These are phyloP conservation scores for Bemisia tabaci DNA, from an alignment of 1,140 invertebrate genomes.

Conservation along the genomic window DNA sequence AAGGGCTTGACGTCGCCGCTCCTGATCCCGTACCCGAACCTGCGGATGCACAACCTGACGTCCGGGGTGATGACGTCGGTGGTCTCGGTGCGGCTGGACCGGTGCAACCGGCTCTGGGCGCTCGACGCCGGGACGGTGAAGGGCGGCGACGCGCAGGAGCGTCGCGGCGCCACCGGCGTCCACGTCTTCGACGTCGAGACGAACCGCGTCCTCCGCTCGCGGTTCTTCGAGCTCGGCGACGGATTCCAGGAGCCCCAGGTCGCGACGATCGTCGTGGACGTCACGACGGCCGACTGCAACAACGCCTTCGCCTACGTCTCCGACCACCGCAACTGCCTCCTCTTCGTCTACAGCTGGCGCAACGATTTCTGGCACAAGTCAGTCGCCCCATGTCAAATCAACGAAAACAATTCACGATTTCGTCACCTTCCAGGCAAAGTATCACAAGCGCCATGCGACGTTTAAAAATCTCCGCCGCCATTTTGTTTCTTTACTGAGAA, in stretches of 20 bases:
- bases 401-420: too few relatives aligned
- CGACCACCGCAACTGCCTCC: slow-evolving; percentile 51
- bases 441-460: too few relatives aligned
- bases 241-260: slow-evolving; percentile 51
- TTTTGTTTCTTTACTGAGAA: too few relatives aligned
- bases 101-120: slow-evolving; percentile 60
- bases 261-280: slow-evolving; percentile 56
- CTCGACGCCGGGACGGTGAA: slow-evolving; percentile 50
- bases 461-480: too few relatives aligned
- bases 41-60: slow-evolving; percentile 28
- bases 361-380: slow-evolving; percentile 59
- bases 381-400: too few relatives aligned
- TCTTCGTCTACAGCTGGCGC: slow-evolving; percentile 57
- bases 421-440: too few relatives aligned
- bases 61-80: slow-evolving; percentile 40
- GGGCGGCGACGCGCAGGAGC: too few relatives aligned
- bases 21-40: slow-evolving; percentile 59
- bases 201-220: slow-evolving; percentile 45
- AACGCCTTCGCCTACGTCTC: slow-evolving; percentile 57
- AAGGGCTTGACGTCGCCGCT: slow-evolving; percentile 45
- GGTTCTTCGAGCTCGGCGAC: slow-evolving; percentile 43
- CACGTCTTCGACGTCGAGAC: slow-evolving; percentile 54
- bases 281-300: slow-evolving; percentile 47
- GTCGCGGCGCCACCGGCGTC: slow-evolving; percentile 40
- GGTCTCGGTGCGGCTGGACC: slow-evolving; percentile 38